Evolutionary conservation across 2,113 vertebrate genomes (phyloP), one percentile per base, ranked within the genome.

Genomic region (Psammodynastes pulverulentus): DNA sequence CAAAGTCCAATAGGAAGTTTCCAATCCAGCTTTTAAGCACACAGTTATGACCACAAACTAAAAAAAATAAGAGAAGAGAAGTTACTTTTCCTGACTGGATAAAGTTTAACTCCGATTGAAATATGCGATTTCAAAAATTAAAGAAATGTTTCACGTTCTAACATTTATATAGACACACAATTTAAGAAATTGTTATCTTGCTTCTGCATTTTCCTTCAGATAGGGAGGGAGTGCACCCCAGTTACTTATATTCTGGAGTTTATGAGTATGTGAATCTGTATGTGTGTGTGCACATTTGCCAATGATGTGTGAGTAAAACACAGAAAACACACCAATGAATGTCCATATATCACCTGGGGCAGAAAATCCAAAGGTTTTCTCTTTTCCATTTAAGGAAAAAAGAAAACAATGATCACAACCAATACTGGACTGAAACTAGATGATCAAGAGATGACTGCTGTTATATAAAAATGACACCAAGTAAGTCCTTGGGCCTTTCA

Each of bases 41-140:
- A 99, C 99, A n/a, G 99, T 99, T 97, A 99, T 99, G 96, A 99
- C 99, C 94, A 99, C 99, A 98, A 99, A 99, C 99, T 99, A 85
- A 96, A 94, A 94, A 58, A 96, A 90, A 94, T 86, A 23, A 88
- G 72, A 97, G 52, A 23, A 88, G 62, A 97, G 49, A 97, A 5
- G 93, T 1, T 92, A 92, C 43, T 91, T 88, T 90, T 53, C 86
- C 48, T 90, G 89, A 29, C 79, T 34, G 53, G 39, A 62, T 89
- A 43, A 53, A 0, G 84, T 5, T 52, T 39, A 53, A 92, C 43
- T 86, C 21, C 29, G 49, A 93, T 43, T 4, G 67, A 17, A 92
- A 53, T 17, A 45, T 0, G 17, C 84, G 2, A 46, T 34, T 87
- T 88, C 19, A 24, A 87, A 87, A 90, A 43, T 17, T 87, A 84